These are phyloP conservation scores for Cephus spinipes DNA, from an alignment of 2,888 invertebrate genomes.

Conservation along the genomic window DNA sequence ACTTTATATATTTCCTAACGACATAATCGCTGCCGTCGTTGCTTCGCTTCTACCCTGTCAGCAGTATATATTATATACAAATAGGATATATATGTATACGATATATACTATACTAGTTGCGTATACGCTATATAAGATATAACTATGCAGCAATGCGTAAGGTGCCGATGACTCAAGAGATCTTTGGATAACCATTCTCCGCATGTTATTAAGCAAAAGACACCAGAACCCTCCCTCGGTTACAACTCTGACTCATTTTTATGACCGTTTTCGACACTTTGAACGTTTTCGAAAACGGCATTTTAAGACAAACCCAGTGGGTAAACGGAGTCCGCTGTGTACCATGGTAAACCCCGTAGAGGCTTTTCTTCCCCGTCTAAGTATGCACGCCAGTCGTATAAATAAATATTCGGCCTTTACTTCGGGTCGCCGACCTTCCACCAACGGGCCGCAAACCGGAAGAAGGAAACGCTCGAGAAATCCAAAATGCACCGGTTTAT, in stretches of 20 bases:
- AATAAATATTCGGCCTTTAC: neutral
- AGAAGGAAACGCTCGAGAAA: neutral
- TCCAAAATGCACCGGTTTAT: neutral
- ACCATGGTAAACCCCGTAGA: neutral
- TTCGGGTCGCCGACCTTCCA: neutral
- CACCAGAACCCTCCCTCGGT: neutral
- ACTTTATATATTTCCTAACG: neutral
- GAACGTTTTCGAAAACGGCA: neutral
- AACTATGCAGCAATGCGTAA: neutral
- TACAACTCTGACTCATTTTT: neutral
- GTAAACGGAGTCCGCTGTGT: neutral
- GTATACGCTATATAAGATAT: neutral
- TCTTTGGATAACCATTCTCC: neutral
- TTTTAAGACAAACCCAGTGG: neutral
- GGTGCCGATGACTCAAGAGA: neutral
- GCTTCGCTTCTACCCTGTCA: neutral
- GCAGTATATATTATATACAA: neutral
- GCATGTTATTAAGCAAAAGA: neutral
- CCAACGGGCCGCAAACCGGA: neutral
- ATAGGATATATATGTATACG: neutral
- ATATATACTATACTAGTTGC: neutral
- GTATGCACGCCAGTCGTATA: neutral
- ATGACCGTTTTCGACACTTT: neutral
- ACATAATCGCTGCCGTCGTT: neutral
- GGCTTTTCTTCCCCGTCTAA: neutral